Base-by-base conservation (phyloP, 2,113 vertebrate species). In the Phaethon lepturus region DNA sequence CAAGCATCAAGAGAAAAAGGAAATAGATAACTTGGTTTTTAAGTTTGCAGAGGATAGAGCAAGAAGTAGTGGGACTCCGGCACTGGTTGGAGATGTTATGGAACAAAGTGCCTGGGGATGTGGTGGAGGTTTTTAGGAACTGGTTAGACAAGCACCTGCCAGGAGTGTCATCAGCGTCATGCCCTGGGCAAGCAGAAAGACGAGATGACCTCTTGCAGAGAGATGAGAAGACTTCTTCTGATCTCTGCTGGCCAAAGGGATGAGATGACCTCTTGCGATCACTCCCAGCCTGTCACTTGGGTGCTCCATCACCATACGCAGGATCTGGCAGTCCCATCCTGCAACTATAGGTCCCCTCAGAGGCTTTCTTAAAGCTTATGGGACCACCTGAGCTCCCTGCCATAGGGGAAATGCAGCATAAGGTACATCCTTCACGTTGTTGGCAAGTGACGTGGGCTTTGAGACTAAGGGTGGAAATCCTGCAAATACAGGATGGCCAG, bases 391-490 rank as follows among this genome's bases (percentile, higher is more conserved):
- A 58, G 10, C 16, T 49, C 7, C 42, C 31, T 53, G 22, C 44
- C 24, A 13, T 26, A 4, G 5, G 10, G 8, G 1, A 60, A 53
- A 67, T 25, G 11, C 17, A 72, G 33, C 31, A 38, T 0, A 0
- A 38, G 19, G 17, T 44, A 29, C 49, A 33, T 66, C 4, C 16
- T 86, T 82, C 29, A 11, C 0, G 0, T 17, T 49, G 19, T 33
- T 86, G 45, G 7, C 4, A 13, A 28, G 25, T 4, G 86, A 49
- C 0, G 0, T 23, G 23, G 49, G 5, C 52, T 72, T 89, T 86
- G 53, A 86, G 33, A 55, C 15, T 29, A 67, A 19, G 1, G 2
- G 8, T 28, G 19, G 49, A 72, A 86, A 85, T 78, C 25, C 31
- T 45, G 23, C 11, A 47, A n/a, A 38, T 26, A 72, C 11, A 53